Base-by-base conservation (phyloP, 1,140 invertebrate genomes). In the Aphaenogaster ashmeadi region DNA sequence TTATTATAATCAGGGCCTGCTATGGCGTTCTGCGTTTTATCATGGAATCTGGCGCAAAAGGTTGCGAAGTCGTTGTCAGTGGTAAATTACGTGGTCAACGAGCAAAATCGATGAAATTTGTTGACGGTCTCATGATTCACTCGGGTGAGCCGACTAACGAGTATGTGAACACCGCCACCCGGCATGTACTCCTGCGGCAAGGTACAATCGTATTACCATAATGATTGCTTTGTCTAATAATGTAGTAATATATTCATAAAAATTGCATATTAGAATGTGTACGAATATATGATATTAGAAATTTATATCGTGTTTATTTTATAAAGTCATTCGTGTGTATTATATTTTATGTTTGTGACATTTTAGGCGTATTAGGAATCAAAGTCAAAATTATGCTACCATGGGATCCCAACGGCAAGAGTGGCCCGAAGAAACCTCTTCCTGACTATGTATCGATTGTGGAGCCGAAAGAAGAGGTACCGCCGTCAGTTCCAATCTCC, bases 331-430 rank as follows among this genome's bases (percentile, higher is more conserved):
- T 7, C 2, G n/a, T 33, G 0, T 54, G 1, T n/a, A 9, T 21
- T 11, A 15, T 72, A 38, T 79, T 36, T 54, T 77, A 87, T 8
- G 89, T 91, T 86, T 74, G 7, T 44, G 47, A 36, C 41, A 41
- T 93, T 91, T 77, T 60, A 96, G 95, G 95, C 94, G 97, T 98
- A 78, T 96, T 98, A 90, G 97, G 97, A 91, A 97, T 99, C 93
- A 99, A 99, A 96, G 99, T 99, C 0, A 99, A 99, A 96, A 99
- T 99, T 95, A 99, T 99, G 99, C 97, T 99, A 95, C 99, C 99
- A 50, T 99, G 98, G 97, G 99, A 99, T 96, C 97, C 98, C 69
- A 98, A 97, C 95, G 99, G 99, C 94, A 99, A 99, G 96, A 98
- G 97, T 92, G 99, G 99, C 87, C 99, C 99, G 47, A 99, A 99